A percentile compares a stretch with the other conserved stretches of the same genome.
Conservation (phyloP, 2,797 vertebrate species). For the Pseudochirops corinnae region DNA sequence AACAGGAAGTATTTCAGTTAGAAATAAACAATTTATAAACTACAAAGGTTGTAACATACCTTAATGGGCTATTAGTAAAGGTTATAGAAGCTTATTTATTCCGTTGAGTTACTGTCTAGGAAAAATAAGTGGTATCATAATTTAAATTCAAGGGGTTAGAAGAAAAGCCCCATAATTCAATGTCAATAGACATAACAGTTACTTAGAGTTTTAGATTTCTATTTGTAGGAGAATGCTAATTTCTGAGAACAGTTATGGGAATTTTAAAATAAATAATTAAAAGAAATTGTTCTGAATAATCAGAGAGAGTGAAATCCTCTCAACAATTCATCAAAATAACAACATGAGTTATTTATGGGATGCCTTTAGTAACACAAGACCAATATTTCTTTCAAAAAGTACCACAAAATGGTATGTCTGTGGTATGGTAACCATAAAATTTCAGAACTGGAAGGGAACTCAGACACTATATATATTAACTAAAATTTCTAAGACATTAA, state of each 20-base stretch:
- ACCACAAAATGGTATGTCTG: background rate
- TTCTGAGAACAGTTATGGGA: conserved; percentile 54
- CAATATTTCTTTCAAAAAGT: background rate
- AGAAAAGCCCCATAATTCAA: background rate
- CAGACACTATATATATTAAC: background rate
- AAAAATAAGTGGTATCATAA: conserved; percentile 12
- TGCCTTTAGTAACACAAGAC: background rate
- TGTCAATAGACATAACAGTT: background rate
- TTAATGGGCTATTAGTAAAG: conserved; percentile 3
- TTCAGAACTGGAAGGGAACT: conserved; percentile 6
- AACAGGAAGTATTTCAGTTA: background rate
- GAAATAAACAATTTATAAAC: background rate
- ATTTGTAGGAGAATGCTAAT: conserved; percentile 35
- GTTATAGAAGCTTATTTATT: conserved; percentile 37
- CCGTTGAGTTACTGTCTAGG: background rate
- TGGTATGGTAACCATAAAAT: background rate
- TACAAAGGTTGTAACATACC: background rate
- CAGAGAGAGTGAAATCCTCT: conserved; percentile 44
- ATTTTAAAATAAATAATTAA: conserved; percentile 50
- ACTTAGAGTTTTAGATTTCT: conserved; percentile 6
- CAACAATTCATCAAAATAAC: background rate
- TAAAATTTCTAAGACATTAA: background rate
- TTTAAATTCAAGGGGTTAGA: background rate
- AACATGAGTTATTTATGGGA: conserved; percentile 3
- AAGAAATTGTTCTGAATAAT: conserved; percentile 60